Percentiles rank a stretch among this genome's conserved stretches.
Conservation (phyloP, 2,113 vertebrate genomes). For the Smithornis capensis region DNA sequence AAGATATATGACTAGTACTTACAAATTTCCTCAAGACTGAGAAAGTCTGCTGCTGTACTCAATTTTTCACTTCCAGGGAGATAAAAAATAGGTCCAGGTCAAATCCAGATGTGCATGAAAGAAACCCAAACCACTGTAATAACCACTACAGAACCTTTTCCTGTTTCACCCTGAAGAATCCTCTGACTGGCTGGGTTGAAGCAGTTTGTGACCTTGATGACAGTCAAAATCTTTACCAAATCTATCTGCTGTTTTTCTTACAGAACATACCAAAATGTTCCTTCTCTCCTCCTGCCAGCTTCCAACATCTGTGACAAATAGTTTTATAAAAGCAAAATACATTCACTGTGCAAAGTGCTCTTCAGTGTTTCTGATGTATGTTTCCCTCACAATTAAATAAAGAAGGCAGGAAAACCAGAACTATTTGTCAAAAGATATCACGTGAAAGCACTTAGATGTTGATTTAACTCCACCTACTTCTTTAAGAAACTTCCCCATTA, state of each 20-base stretch:
- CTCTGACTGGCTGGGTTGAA: background rate
- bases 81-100: background rate
- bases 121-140: background rate
- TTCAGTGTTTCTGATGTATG: background rate
- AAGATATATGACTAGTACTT: background rate
- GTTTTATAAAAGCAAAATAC: background rate
- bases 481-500: conserved; percentile 34
- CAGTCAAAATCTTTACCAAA: background rate
- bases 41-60: background rate
- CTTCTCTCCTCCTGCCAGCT: background rate
- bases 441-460: background rate
- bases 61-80: background rate
- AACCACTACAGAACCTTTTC: background rate
- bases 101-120: background rate
- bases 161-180: background rate
- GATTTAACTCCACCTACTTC: background rate
- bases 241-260: background rate
- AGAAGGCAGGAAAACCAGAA: background rate
- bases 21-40: conserved; percentile 1
- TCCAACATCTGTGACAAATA: background rate
- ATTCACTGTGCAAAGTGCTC: background rate
- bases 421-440: background rate
- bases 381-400: background rate
- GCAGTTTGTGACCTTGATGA: background rate
- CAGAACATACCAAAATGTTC: background rate